A percentile compares a stretch with the other conserved stretches of the same genome.
Evolutionary conservation across 2,113 vertebrate genomes (phyloP).

Genomic region (Bagarius yarrelli): DNA sequence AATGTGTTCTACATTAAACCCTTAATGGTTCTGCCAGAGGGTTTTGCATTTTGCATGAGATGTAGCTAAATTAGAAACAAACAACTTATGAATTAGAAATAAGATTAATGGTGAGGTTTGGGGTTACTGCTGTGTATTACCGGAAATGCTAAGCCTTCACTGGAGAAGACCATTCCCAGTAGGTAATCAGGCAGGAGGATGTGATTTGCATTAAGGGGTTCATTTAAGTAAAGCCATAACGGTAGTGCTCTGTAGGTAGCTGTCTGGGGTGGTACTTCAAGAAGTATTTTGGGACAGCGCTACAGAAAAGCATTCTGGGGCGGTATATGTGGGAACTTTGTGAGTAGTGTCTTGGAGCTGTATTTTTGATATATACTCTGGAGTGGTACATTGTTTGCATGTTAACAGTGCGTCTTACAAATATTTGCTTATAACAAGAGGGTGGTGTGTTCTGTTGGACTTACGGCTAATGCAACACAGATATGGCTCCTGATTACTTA

Average conservation of each 20-base stretch:
- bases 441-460: background rate
- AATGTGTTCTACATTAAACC: background rate
- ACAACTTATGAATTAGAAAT: background rate
- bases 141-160: background rate
- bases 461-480: background rate
- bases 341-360: too few relatives aligned
- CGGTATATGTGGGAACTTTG: too few relatives aligned
- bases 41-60: constrained; percentile 3
- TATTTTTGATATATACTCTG: too few relatives aligned
- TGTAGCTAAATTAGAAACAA: constrained; percentile 3
- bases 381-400: background rate
- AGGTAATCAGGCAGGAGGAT: background rate
- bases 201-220: background rate
- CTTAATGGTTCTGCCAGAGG: background rate
- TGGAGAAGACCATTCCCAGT: background rate
- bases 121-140: background rate
- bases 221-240: background rate
- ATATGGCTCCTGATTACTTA: background rate
- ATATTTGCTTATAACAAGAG: background rate
- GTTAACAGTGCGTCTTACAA: background rate
- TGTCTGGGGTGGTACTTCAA: too few relatives aligned
- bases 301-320: too few relatives aligned
- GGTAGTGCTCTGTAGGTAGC: background rate
- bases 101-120: background rate
- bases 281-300: too few relatives aligned